Evolutionary conservation across 2,797 vertebrate species (phyloP).

Genomic region (Lepus oiostolus): DNA sequence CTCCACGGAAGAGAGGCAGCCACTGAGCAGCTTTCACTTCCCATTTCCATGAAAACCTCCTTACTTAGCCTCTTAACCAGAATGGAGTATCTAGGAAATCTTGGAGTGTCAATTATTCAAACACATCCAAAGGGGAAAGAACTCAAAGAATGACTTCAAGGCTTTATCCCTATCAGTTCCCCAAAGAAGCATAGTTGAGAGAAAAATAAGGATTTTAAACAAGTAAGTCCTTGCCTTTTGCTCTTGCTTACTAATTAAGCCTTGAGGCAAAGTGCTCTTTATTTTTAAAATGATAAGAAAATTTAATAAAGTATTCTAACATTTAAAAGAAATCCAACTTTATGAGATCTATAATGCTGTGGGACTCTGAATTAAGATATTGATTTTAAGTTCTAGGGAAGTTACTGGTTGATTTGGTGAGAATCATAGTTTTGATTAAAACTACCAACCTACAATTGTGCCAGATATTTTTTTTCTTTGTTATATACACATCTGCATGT

Average conservation of each 20-base stretch:
- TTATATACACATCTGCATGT: not conserved
- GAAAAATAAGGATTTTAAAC: conserved; percentile 19
- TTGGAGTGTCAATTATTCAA: not conserved
- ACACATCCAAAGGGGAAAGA: not conserved
- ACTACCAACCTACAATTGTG: not conserved
- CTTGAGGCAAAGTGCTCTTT: conserved; percentile 2
- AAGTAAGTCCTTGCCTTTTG: not conserved
- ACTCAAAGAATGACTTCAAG: not conserved
- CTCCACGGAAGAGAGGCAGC: not conserved
- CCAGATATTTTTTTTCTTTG: not conserved
- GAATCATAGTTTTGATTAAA: not conserved
- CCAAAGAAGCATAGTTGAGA: not conserved
- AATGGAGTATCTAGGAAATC: not conserved
- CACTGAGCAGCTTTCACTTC: not conserved
- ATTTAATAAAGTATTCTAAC: not conserved
- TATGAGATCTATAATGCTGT: not conserved
- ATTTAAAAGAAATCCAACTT: not conserved
- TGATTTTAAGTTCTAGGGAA: not conserved
- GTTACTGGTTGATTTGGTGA: not conserved
- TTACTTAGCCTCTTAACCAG: not conserved
- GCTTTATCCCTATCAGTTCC: not conserved
- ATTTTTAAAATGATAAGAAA: conserved; percentile 16
- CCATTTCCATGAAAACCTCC: not conserved
- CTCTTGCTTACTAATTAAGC: conserved; percentile 19
- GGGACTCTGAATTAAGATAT: not conserved